Base-by-base conservation (phyloP, 2,888 invertebrate genomes). In the Yponomeuta cagnagella region DNA sequence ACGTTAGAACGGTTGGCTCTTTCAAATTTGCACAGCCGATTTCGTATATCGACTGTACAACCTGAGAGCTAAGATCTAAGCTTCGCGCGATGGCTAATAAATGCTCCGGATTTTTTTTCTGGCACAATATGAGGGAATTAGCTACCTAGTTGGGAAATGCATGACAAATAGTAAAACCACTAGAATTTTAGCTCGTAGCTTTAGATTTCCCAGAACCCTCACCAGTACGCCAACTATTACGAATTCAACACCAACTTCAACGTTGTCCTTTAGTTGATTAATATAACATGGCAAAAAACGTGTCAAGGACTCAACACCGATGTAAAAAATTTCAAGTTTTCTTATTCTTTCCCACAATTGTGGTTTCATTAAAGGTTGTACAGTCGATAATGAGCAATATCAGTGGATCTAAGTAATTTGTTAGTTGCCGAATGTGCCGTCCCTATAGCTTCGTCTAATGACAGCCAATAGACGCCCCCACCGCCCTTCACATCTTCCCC, bases 1-100 rank as follows among this genome's bases (percentile, higher is more conserved):
- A 95, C 95, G 96, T 96, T 93, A 96, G 95, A 95, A 96, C 96
- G 96, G 96, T 96, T 95, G 93, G 94, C 87, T 83, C 81, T 82
- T 84, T 84, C 37, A 82, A 85, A 85, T 84, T 80, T 84, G 88
- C 90, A 90, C 89, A 80, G 82, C 79, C 82, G 78, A 79, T 77
- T 76, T 80, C 78, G 15, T 79, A 75, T 74, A 74, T 84, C 87
- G 89, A 86, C 86, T 92, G 90, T 89, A 90, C 90, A 89, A 89
- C 84, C 82, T 76, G 71, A 68, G 70, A 67, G 52, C n/a, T 48
- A 58, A 58, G 8, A 63, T 68, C 31, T 48, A 30, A 31, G 23
- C 37, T 71, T 71, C 70, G 63, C 63, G 71, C 70, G 58, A 63
- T 15, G 66, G 72, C 70, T 71, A 72, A 69, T 72, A 72, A 64